Conservation (phyloP, 2,113 vertebrate genomes). For the Podocnemis expansa region DNA sequence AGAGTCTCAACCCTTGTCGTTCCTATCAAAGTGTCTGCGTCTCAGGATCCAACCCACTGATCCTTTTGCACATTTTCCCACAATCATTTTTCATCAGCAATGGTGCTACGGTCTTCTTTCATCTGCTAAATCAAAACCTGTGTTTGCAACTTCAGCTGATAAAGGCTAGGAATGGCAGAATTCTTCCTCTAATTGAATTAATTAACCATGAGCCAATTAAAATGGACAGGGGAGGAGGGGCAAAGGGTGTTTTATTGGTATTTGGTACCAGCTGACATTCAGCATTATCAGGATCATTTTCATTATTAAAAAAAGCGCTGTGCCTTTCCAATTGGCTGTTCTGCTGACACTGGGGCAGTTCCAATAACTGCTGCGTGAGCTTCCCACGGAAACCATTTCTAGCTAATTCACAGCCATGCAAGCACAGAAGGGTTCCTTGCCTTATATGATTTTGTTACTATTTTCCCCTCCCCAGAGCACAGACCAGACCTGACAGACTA, state of each 20-base stretch:
- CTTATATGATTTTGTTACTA: not conserved
- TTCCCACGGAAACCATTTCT: not conserved
- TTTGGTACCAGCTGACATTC: not conserved
- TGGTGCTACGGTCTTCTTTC: not conserved
- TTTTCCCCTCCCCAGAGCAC: accelerated
- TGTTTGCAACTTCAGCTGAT: not conserved
- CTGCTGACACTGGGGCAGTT: not conserved
- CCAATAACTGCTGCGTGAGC: not conserved
- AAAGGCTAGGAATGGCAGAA: not conserved
- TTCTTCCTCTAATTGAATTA: conserved; percentile 33
- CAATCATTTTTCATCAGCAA: too few relatives aligned
- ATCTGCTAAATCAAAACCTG: conserved; percentile 27
- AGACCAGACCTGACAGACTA: not conserved
- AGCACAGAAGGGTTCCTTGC: not conserved
- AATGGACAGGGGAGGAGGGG: not conserved
- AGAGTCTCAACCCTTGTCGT: not conserved
- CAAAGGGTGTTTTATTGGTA: not conserved
- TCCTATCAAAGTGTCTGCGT: not conserved
- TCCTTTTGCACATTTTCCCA: not conserved
- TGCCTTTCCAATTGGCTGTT: not conserved
- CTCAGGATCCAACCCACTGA: not conserved
- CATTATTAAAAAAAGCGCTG: not conserved
- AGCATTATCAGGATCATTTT: not conserved
- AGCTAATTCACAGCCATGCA: accelerated
- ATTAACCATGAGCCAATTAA: not conserved